Percentiles rank a stretch among this genome's conserved stretches.
phyloP scores from a whole-genome alignment of 1,140 invertebrate genomes.

The silkworm (Bombyx mori) region DNA sequence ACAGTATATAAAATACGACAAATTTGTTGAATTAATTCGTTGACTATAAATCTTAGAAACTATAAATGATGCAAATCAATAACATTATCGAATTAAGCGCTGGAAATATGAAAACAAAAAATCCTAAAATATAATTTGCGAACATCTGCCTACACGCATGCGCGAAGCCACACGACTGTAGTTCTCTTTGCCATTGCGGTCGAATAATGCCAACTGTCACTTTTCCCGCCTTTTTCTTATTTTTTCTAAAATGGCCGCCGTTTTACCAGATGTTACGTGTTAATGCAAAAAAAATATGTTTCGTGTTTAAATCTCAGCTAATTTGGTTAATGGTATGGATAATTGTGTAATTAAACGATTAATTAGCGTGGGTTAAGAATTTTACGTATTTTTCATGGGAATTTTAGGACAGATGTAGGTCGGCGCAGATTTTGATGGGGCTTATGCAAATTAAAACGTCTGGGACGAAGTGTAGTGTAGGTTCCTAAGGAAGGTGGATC shows the following conservation, averaged over 20 bases:
- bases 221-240: constrained; percentile 46
- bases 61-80: no score
- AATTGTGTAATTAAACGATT: constrained; percentile 18
- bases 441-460: no score
- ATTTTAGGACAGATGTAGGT: constrained; percentile 40
- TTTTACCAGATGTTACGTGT: constrained; percentile 38
- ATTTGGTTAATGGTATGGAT: constrained; percentile 6
- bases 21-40: no score
- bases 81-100: no score
- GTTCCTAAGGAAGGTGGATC: no score
- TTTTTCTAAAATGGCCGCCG: constrained; percentile 23
- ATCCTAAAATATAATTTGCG: no score
- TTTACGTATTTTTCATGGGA: constrained; percentile 39
- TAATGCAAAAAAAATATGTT: constrained; percentile 6
- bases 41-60: no score
- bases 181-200: constrained; percentile 30
- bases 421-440: constrained; percentile 4
- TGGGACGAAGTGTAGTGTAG: no score
- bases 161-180: constrained; percentile 36
- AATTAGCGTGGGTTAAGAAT: constrained; percentile 23
- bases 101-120: no score
- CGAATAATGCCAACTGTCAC: constrained; percentile 53
- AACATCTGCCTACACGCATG: constrained; percentile 44
- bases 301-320: constrained; percentile 23
- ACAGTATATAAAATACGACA: no score